Conservation (phyloP, 2,113 vertebrate genomes). For the Oceanites oceanicus region DNA sequence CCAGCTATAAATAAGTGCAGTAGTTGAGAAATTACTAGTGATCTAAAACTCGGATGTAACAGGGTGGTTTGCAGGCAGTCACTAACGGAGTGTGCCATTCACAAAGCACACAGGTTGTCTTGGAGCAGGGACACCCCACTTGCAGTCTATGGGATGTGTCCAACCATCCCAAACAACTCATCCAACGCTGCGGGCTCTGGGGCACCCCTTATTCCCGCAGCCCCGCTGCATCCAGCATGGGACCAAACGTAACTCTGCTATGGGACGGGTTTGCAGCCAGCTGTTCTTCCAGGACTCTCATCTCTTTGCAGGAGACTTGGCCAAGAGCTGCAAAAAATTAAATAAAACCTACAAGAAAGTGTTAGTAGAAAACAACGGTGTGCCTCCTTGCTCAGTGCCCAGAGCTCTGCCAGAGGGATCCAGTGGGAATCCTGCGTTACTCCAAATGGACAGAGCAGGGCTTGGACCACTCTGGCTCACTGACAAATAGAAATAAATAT, state of each 20-base stretch:
- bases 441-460: neutral
- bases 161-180: neutral
- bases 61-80: neutral
- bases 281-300: neutral
- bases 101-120: neutral
- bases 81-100: neutral
- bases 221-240: rapidly evolving
- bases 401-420: neutral
- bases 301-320: neutral
- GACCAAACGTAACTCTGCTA: neutral
- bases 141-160: neutral
- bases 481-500: neutral
- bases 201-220: neutral
- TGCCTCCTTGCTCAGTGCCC: neutral
- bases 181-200: neutral
- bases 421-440: neutral
- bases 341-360: neutral
- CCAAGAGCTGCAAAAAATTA: neutral
- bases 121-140: neutral
- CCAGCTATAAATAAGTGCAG: neutral
- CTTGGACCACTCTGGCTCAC: neutral
- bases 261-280: neutral
- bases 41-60: neutral
- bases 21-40: neutral
- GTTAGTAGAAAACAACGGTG: rapidly evolving